Percentiles rank a stretch among this genome's conserved stretches.
These are phyloP conservation scores for Tetrax tetrax DNA, from an alignment of 2,113 vertebrate species.

Conservation along the genomic window DNA sequence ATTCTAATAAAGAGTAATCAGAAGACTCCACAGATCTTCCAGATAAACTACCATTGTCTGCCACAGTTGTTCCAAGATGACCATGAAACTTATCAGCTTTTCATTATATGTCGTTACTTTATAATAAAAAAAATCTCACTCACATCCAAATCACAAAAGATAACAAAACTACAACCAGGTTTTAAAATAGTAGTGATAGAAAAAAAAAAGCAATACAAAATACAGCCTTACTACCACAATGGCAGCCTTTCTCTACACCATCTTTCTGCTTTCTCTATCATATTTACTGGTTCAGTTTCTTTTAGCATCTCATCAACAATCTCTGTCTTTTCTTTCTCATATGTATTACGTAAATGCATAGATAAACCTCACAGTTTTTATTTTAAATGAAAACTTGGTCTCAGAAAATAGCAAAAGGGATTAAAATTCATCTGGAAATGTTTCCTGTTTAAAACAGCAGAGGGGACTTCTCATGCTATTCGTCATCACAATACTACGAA, in stretches of 20 bases:
- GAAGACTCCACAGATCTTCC: neutral
- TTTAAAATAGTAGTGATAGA: neutral
- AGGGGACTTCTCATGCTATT: neutral
- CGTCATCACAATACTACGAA: neutral
- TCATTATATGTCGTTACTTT: neutral
- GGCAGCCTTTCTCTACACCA: neutral
- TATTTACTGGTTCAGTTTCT: neutral
- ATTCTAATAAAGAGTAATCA: neutral
- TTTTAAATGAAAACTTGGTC: neutral
- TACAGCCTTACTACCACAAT: neutral
- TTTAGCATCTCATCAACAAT: neutral
- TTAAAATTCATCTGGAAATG: neutral
- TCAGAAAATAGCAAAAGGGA: neutral
- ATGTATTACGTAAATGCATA: neutral
- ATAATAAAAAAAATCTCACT: neutral
- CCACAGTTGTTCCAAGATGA: neutral
- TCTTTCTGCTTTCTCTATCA: neutral
- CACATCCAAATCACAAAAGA: neutral
- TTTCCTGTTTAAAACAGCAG: neutral
- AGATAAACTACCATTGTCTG: neutral
- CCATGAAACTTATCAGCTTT: neutral
- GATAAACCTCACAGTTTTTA: neutral
- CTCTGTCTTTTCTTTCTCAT: neutral
- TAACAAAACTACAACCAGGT: neutral
- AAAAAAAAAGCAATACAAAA: neutral